Conservation (phyloP, 2,888 invertebrate genomes). For the Beris chalybata region DNA sequence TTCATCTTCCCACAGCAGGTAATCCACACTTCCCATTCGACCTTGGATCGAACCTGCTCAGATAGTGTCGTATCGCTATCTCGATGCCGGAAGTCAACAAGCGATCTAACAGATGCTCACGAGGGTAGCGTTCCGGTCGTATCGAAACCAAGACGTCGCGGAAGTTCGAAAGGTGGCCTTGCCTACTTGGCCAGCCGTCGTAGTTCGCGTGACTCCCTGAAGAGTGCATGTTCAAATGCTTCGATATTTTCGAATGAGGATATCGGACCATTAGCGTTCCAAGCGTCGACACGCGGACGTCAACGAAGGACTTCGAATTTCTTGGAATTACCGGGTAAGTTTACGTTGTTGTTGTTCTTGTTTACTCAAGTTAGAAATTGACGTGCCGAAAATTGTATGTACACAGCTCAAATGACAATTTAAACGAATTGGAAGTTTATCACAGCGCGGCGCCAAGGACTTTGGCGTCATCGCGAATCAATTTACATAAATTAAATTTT, state of each 20-base stretch:
- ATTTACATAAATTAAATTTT: slow-evolving; percentile 30
- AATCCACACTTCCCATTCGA: slow-evolving; percentile 55
- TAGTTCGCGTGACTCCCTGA: slow-evolving; percentile 75
- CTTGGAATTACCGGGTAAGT: slow-evolving; percentile 78
- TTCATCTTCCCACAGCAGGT: slow-evolving; percentile 42
- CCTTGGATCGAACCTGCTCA: slow-evolving; percentile 55
- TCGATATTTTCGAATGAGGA: slow-evolving; percentile 74
- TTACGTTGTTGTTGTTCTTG: slow-evolving; percentile 31
- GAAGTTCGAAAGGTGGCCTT: slow-evolving; percentile 64
- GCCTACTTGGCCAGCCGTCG: slow-evolving; percentile 83
- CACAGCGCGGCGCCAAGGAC: not conserved
- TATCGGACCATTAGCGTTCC: slow-evolving; percentile 78
- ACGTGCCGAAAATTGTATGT: slow-evolving; percentile 7
- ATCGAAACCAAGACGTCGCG: slow-evolving; percentile 68
- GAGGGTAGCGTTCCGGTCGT: slow-evolving; percentile 64
- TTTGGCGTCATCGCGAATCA: slow-evolving; percentile 1
- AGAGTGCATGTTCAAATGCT: slow-evolving; percentile 68
- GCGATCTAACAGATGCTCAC: slow-evolving; percentile 63
- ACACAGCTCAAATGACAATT: slow-evolving; percentile 1
- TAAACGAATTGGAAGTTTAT: slow-evolving; percentile 4
- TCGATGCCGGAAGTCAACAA: slow-evolving; percentile 73
- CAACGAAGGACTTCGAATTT: slow-evolving; percentile 85
- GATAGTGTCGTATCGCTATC: slow-evolving; percentile 53
- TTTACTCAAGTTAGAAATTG: slow-evolving; percentile 4
- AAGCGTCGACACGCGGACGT: slow-evolving; percentile 73